Evolutionary conservation across 53 echinoderm and acorn worm species (phyloP), one percentile per base, ranked within the genome.

Genomic region (Henricia sp.): DNA sequence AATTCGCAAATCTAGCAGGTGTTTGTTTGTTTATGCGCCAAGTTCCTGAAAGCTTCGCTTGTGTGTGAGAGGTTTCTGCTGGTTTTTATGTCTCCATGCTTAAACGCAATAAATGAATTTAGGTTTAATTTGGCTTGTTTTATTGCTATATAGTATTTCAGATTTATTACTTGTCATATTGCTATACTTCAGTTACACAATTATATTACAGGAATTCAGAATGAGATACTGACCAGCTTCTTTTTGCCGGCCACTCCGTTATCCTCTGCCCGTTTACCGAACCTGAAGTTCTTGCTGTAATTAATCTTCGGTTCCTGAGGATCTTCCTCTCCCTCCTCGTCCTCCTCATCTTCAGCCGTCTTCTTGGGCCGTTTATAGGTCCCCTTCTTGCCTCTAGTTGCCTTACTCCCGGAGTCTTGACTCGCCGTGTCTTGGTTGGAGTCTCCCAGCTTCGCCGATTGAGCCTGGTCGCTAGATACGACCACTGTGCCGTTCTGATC

Each of bases 281-380:
- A 88, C 30, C 84, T 52, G 66, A 89, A 89, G 54, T 89, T 89
- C 41, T 89, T 83, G 74, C 89, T 89, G 70, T 89, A 89, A 37
- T 72, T 83, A 16, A 89, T 89, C 64, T 89, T 89, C 2, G 89
- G 67, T 54, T 52, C 74, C 0, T 32, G 28, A 1, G 28, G 33
- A 0, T 34, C 38, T 21, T 35, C 44, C 19, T 67, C 74, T n/a
- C 62, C 29, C 21, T 3, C 14, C 0, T 59, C 88, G 6, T 69
- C 82, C 48, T 70, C 88, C 0, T 70, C 88, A 33, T 44, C 56
- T 34, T 57, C 50, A 5, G 1, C 17, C 1, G 11, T 25, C 21
- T 65, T 88, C 70, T 62, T 88, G 27, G 88, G 80, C 46, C 70
- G 67, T 30, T 82, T 88, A 50, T 74, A 82, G 6, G 60, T 58